phyloP scores from a whole-genome alignment of 1,140 invertebrate species.

The Cardiocondyla obscurior region DNA sequence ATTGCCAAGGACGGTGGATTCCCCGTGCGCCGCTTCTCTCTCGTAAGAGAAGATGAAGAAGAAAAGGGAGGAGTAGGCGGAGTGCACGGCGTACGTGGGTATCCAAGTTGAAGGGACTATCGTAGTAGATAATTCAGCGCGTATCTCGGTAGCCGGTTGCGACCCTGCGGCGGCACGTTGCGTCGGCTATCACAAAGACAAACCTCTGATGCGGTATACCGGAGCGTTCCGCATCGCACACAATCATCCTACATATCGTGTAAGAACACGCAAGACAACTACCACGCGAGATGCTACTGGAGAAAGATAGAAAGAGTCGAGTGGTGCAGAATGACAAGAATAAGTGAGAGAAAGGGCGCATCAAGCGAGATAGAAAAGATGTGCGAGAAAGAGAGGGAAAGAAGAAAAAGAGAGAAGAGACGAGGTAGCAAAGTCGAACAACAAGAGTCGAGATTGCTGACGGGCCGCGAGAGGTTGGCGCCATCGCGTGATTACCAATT shows the following conservation, averaged over 20 bases:
- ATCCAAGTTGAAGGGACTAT: conserved; percentile 78
- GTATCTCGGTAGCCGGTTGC: conserved; percentile 81
- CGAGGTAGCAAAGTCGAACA: conserved; percentile 69
- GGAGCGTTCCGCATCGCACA: conserved; percentile 79
- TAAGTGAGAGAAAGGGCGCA: conserved; percentile 19
- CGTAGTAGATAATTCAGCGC: conserved; percentile 82
- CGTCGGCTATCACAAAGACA: conserved; percentile 83
- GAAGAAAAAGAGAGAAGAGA: conserved; percentile 53
- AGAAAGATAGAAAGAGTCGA: background rate
- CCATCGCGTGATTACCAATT: conserved; percentile 85
- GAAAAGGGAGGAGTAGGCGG: conserved; percentile 68
- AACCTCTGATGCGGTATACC: conserved; percentile 78
- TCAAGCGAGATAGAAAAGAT: conserved; percentile 31
- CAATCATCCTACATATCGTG: conserved; percentile 78
- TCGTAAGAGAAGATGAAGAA: conserved; percentile 50
- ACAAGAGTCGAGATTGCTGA: conserved; percentile 83
- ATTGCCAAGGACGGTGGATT: conserved; percentile 46
- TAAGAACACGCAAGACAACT: conserved; percentile 27
- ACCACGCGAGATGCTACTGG: conserved; percentile 5
- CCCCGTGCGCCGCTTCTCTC: conserved; percentile 10
- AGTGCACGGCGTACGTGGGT: conserved; percentile 67
- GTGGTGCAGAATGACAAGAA: conserved; percentile 33
- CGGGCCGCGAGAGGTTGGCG: conserved; percentile 82
- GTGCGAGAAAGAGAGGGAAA: background rate
- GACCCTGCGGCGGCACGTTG: conserved; percentile 74